Base-by-base conservation (phyloP, 2,113 vertebrate species). In the Ammodytes marinus region DNA sequence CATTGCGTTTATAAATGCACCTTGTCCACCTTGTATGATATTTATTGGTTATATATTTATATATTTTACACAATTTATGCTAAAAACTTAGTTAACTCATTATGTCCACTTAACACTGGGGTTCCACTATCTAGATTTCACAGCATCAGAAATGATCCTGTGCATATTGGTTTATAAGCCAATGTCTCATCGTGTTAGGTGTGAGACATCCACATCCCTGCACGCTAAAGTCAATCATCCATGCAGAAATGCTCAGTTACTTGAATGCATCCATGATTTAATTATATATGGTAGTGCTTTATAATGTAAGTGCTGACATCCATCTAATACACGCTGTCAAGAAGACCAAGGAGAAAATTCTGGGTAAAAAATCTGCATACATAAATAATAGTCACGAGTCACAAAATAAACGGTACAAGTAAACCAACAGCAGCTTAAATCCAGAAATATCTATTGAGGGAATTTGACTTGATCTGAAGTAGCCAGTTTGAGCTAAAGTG, bases 261-360 rank as follows among this genome's bases (percentile, higher is more conserved):
- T 53, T 65, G 27, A 70, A 59, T 10, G 58, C 54, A n/a, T 78
- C 54, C 43, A 15, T 79, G 45, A 69, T 35, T 70, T 57, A 52
- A 45, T 73, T 46, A 53, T 47, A 53, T 47, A 59, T 79, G 70
- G 50, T 53, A 42, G 39, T 66, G 58, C 27, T 49, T 52, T 8
- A 1, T 76, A 40, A 35, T 14, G n/a, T 17, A 17, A n/a, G 10
- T 46, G 43, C 40, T 4, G 15, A 63, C 61, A 19, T 71, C 37
- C 47, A 47, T 47, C n/a, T 11, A 53, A 49, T 4, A 67, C 66
- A 50, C 8, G 6, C 19, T 57, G 27, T 55, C 70, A 46, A 6
- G 11, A 12, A 53, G 19, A 17, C 7, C 5, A 39, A 37, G 35
- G 19, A 37, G 19, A 35, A 19, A n/a, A 43, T 43, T 45, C 6